Evolutionary conservation across 2,113 vertebrate species (phyloP).

Genomic region (Cebidichthys violaceus): DNA sequence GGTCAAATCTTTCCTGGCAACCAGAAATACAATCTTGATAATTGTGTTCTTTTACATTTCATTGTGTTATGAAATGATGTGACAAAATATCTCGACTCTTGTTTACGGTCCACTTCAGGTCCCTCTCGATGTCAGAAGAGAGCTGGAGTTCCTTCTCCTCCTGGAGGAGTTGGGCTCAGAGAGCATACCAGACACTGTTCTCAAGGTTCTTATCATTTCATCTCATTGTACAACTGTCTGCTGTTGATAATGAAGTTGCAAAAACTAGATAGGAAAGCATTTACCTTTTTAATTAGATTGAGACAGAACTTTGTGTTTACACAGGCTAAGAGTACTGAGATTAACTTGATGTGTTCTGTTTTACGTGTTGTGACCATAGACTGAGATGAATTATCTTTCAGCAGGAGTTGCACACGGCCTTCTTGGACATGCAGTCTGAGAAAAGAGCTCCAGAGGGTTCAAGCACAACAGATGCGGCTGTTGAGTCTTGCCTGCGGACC

Average conservation of each 20-base stretch:
- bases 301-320: not conserved
- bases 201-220: slow-evolving; percentile 80
- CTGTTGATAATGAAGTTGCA: not conserved
- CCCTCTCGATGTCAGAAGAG: slow-evolving; percentile 79
- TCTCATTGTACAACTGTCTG: not conserved
- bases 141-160: slow-evolving; percentile 91
- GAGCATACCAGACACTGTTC: slow-evolving; percentile 80
- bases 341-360: not conserved
- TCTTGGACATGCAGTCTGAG: slow-evolving; percentile 72
- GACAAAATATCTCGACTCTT: not conserved
- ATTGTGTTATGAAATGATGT: not conserved
- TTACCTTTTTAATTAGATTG: not conserved
- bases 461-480: slow-evolving; percentile 57
- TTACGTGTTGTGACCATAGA: not conserved
- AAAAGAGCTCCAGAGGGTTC: slow-evolving; percentile 56
- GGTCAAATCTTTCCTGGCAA: not conserved
- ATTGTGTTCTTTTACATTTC: not conserved
- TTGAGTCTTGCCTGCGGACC: slow-evolving; percentile 84
- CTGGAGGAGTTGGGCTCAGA: slow-evolving; percentile 89
- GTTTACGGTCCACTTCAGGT: slow-evolving; percentile 61
- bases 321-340: not conserved
- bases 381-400: slow-evolving; percentile 20
- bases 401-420: slow-evolving; percentile 89
- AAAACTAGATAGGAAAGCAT: not conserved
- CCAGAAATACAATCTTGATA: not conserved